These are phyloP conservation scores for Harmothoe impar DNA, from an alignment of 2,888 invertebrate genomes.

Conservation along the genomic window DNA sequence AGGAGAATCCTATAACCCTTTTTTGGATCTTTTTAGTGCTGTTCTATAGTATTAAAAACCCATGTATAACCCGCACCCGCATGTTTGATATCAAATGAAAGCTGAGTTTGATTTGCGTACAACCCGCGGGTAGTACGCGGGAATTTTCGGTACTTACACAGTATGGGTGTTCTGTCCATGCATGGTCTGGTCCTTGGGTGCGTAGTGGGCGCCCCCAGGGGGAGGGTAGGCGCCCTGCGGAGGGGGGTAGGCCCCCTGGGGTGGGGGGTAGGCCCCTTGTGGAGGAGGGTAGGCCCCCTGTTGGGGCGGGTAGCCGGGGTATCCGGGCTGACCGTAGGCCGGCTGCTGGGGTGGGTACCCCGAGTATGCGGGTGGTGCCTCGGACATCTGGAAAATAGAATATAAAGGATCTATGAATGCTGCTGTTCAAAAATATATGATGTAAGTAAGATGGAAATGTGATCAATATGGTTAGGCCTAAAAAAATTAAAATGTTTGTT, in stretches of 20 bases:
- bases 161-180: background rate
- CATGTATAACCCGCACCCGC: no score
- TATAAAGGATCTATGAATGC: background rate
- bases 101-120: no score
- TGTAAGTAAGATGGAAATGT: no score
- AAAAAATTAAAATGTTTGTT: no score
- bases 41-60: no score
- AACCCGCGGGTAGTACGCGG: no score
- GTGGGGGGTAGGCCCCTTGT: slow-evolving; percentile 58
- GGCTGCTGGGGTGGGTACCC: slow-evolving; percentile 21
- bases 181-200: background rate
- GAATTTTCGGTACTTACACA: slow-evolving; percentile 48
- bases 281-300: slow-evolving; percentile 59
- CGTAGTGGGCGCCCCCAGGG: background rate
- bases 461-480: no score
- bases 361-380: slow-evolving; percentile 39
- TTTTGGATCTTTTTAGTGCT: no score
- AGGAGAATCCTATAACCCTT: no score
- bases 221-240: slow-evolving; percentile 57
- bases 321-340: background rate
- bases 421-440: no score
- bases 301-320: no score
- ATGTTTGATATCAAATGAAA: no score
- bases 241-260: slow-evolving; percentile 61
- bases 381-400: slow-evolving; percentile 47